Evolutionary conservation across 2,113 vertebrate species (phyloP).

Genomic region (Paedocypris sp.): DNA sequence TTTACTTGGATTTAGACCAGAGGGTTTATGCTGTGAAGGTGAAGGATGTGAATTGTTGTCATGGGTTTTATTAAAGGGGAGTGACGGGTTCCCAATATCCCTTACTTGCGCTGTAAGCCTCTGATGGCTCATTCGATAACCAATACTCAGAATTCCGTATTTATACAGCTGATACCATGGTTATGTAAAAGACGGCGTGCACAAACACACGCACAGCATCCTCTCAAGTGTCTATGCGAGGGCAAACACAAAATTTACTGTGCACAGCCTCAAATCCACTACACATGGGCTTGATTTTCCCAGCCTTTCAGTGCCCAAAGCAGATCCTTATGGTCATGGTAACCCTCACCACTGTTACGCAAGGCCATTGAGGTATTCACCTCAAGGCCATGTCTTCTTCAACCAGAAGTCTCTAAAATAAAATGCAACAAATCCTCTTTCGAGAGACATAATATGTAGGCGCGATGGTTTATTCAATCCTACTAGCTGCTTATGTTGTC

Average conservation of each 20-base stretch:
- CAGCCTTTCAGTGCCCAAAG: slow-evolving; percentile 34
- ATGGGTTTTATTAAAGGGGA: slow-evolving; percentile 9
- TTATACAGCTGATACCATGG: slow-evolving; percentile 52
- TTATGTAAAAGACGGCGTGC: slow-evolving; percentile 48
- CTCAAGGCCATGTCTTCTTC: too few relatives aligned
- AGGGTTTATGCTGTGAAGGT: neutral
- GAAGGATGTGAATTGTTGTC: neutral
- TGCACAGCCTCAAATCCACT: slow-evolving; percentile 43
- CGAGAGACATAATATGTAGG: neutral
- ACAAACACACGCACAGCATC: slow-evolving; percentile 2
- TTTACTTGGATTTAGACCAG: neutral
- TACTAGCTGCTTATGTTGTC: too few relatives aligned
- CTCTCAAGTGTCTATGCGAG: slow-evolving; percentile 16
- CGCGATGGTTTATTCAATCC: too few relatives aligned
- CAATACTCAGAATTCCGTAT: slow-evolving; percentile 33
- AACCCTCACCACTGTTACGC: slow-evolving; percentile 33
- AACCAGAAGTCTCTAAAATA: neutral
- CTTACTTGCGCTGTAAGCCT: neutral
- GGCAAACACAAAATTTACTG: neutral
- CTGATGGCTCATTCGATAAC: slow-evolving; percentile 32
- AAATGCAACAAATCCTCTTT: neutral
- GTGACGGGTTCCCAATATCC: neutral
- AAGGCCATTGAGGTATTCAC: too few relatives aligned
- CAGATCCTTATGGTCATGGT: slow-evolving; percentile 40
- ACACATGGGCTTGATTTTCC: slow-evolving; percentile 49